These are phyloP conservation scores for Plodia interpunctella DNA, from an alignment of 1,140 invertebrate genomes.

Conservation along the genomic window DNA sequence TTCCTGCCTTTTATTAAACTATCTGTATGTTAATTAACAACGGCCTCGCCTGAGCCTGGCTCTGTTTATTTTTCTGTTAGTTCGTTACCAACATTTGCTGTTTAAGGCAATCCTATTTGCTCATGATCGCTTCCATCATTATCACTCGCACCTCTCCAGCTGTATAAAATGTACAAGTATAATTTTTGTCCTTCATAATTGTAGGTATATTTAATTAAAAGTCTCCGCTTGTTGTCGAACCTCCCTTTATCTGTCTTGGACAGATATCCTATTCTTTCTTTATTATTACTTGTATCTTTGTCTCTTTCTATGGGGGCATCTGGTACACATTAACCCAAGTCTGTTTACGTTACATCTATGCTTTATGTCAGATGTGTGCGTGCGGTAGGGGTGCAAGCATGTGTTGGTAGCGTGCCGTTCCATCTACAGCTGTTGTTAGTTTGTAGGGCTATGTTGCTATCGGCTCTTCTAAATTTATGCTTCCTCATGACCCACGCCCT, in stretches of 20 bases:
- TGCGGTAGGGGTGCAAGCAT: constrained; percentile 55
- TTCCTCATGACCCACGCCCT: constrained; percentile 70
- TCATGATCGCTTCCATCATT: constrained; percentile 1
- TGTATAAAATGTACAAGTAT: constrained; percentile 21
- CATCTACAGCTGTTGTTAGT: constrained; percentile 70
- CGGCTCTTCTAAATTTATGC: constrained; percentile 71
- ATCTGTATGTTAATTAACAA: constrained; percentile 77
- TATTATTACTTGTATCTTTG: constrained; percentile 37
- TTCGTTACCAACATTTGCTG: constrained; percentile 46
- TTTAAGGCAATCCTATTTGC: constrained; percentile 42
- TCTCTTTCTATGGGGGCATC: constrained; percentile 71
- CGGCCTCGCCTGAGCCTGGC: constrained; percentile 54
- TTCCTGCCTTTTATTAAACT: constrained; percentile 76
- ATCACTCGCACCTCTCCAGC: background rate
- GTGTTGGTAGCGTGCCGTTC: constrained; percentile 55
- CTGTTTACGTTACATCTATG: constrained; percentile 67
- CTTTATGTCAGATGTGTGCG: constrained; percentile 34
- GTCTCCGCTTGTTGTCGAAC: constrained; percentile 60
- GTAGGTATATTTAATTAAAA: constrained; percentile 62
- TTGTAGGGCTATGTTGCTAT: constrained; percentile 54
- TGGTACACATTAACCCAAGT: constrained; percentile 74
- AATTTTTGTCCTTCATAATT: constrained; percentile 66
- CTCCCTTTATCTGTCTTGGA: constrained; percentile 32
- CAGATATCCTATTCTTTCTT: constrained; percentile 45
- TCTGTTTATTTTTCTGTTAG: constrained; percentile 69